Base-by-base conservation (phyloP, 2,797 vertebrate species). In the Telmatherina bonti region DNA sequence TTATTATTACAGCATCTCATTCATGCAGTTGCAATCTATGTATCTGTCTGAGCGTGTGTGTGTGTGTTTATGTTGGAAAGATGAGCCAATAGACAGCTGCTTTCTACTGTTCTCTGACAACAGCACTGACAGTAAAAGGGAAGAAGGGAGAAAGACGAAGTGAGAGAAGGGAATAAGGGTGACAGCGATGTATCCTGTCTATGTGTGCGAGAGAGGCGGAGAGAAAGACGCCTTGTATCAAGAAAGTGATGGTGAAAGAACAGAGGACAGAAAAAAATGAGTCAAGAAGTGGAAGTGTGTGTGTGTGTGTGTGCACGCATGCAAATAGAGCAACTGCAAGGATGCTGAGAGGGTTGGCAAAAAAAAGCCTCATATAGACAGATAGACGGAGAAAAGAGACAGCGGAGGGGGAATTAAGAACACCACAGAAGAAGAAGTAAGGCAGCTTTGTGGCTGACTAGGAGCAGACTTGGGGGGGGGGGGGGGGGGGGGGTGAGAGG, bases 211-310 rank as follows among this genome's bases (percentile, higher is more conserved):
- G 62, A 12, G 11, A 16, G 63, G 49, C 20, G 16, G 31, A 18
- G 45, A 41, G 60, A 53, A 70, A 64, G 70, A 69, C 0, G 60
- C 67, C 70, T 80, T 80, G 74, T 82, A 70, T 82, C 53, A 67
- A 70, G 71, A 77, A 78, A 88, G 82, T 74, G 81, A 78, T 70
- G 86, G 75, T 5, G 74, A 79, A 67, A 82, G 79, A 87, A 87
- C 71, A 82, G 79, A 79, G 66, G 77, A 61, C 78, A 73, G 35
- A 67, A 62, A 62, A 58, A 70, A 58, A 70, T 8, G 67, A 67
- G 62, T 67, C 79, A 70, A 65, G 49, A 63, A 38, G 47, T 7
- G n/a, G 5, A 62, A 27, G 64, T 51, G 59, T 38, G 31, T 38
- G 61, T 55, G 61, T 51, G 27, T 36, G 26, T 62, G 53, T 22